phyloP scores from a whole-genome alignment of 2,888 invertebrate genomes.

The Lysandra coridon region DNA sequence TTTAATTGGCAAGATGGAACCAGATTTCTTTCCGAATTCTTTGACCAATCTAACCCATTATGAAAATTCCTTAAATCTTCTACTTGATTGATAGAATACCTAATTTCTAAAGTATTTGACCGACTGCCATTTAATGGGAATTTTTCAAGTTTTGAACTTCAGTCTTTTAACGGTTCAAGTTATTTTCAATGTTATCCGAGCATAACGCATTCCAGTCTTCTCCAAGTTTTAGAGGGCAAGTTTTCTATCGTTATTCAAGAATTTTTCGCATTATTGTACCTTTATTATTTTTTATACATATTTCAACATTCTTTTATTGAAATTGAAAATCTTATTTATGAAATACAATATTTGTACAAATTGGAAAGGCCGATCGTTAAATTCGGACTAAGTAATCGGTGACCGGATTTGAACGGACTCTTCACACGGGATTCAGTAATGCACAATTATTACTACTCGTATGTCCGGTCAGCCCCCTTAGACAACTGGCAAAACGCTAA shows the following conservation, averaged over 20 bases:
- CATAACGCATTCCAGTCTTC: not conserved
- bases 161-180: not conserved
- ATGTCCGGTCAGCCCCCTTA: too few species aligned
- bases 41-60: not conserved
- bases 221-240: slow-evolving; percentile 2
- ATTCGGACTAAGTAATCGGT: too few species aligned
- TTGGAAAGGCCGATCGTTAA: too few species aligned
- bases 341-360: too few species aligned
- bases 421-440: too few species aligned
- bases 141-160: not conserved
- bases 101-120: not conserved
- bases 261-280: not conserved
- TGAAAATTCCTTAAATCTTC: not conserved
- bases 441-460: too few species aligned
- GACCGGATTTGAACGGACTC: too few species aligned
- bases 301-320: not conserved
- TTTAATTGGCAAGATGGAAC: too few species aligned
- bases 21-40: too few species aligned
- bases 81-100: not conserved
- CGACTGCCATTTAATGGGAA: not conserved
- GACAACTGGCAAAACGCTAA: too few species aligned
- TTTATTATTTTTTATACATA: not conserved
- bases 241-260: slow-evolving; percentile 6
- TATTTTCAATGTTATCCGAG: slow-evolving; percentile 9
- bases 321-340: not conserved